phyloP scores from a whole-genome alignment of 2,888 invertebrate species.

The Orthosia incerta region DNA sequence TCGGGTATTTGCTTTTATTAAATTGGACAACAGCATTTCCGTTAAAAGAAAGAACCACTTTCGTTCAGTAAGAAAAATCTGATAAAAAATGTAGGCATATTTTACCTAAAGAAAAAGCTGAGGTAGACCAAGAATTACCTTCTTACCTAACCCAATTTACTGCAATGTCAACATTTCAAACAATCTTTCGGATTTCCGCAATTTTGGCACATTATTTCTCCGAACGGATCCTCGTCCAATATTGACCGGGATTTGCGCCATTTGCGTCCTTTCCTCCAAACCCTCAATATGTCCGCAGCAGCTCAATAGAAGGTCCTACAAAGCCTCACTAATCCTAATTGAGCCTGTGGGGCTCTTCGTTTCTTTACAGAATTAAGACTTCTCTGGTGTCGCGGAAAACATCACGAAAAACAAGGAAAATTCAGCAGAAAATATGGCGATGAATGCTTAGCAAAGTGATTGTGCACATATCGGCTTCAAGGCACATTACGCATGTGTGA shows the following conservation, averaged over 20 bases:
- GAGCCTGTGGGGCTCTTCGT: constrained; percentile 38
- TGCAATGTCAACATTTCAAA: constrained; percentile 19
- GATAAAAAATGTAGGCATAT: not conserved
- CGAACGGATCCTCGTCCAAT: constrained; percentile 31
- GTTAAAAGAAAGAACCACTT: not conserved
- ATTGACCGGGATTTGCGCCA: constrained; percentile 54
- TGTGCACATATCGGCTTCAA: not conserved
- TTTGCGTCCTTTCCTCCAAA: constrained; percentile 53
- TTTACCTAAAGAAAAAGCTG: not conserved
- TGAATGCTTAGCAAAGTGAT: not conserved
- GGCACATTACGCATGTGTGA: not conserved
- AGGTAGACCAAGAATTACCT: not conserved
- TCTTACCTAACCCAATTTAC: constrained; percentile 3
- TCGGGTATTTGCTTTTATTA: not conserved
- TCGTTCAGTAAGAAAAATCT: not conserved
- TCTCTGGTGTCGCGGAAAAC: constrained; percentile 27
- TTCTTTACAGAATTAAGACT: constrained; percentile 57
- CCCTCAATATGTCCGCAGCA: constrained; percentile 41
- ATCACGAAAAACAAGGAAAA: constrained; percentile 10
- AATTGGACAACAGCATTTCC: not conserved
- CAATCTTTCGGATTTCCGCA: constrained; percentile 25
- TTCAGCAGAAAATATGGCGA: constrained; percentile 10
- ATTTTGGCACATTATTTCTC: constrained; percentile 50
- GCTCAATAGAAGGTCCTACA: constrained; percentile 51
- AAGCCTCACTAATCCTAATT: constrained; percentile 61